A percentile compares a stretch with the other conserved stretches of the same genome.
Evolutionary conservation across 2,888 invertebrate genomes (phyloP).

Genomic region (Phorcus lineatus): DNA sequence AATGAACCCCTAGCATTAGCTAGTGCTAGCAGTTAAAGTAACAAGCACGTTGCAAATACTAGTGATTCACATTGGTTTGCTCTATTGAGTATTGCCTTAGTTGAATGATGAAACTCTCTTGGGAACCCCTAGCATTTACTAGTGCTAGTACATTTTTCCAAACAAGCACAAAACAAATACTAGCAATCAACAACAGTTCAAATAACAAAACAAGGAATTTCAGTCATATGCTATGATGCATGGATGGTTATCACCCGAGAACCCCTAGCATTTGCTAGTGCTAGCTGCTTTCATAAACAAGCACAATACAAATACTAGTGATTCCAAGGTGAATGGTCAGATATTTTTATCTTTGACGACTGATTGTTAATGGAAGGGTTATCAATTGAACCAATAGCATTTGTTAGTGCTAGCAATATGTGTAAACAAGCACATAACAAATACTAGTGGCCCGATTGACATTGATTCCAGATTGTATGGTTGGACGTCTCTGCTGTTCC

Average conservation of each 20-base stretch:
- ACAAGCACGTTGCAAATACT: neutral
- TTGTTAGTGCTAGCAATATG: neutral
- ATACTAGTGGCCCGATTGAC: no score
- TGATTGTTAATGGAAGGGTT: neutral
- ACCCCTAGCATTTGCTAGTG: conserved; percentile 12
- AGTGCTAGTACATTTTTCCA: neutral
- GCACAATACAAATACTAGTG: neutral
- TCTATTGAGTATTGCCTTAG: neutral
- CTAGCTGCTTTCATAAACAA: neutral
- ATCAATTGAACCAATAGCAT: neutral
- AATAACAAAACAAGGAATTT: neutral
- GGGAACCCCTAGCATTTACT: neutral
- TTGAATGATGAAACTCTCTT: neutral
- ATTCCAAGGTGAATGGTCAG: neutral
- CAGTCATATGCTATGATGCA: neutral
- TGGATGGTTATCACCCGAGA: neutral
- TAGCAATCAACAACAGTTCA: neutral
- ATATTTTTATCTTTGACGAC: neutral
- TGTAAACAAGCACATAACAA: neutral
- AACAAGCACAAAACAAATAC: neutral
- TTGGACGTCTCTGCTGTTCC: no score
- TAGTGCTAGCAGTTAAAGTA: neutral
- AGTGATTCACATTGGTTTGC: neutral
- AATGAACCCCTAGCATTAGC: neutral
- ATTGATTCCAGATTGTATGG: no score